These are phyloP conservation scores for Pachymerium ferrugineum DNA, from an alignment of 2,888 invertebrate genomes.

Conservation along the genomic window DNA sequence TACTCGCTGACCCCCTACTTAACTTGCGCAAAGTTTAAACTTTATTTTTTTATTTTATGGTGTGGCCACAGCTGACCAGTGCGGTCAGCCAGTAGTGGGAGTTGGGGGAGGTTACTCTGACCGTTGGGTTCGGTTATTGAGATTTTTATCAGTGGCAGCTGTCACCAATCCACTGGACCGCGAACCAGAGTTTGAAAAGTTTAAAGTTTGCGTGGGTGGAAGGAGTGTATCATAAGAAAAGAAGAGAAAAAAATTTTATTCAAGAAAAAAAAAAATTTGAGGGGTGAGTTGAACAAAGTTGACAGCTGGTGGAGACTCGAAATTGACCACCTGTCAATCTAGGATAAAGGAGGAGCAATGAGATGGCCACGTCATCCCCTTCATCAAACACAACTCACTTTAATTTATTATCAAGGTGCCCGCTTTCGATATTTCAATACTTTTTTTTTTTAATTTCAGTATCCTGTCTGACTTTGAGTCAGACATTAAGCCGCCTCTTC, in stretches of 20 bases:
- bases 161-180: background rate
- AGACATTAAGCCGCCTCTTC: background rate
- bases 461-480: background rate
- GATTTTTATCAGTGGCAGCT: constrained; percentile 21
- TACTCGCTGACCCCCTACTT: background rate
- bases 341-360: too few species aligned
- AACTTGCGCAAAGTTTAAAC: background rate
- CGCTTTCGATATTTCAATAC: background rate
- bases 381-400: too few species aligned
- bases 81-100: background rate
- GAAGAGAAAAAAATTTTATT: background rate
- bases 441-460: background rate
- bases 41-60: constrained; percentile 20
- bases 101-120: background rate
- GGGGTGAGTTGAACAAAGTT: too few species aligned
- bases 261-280: background rate
- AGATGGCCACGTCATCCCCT: too few species aligned
- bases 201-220: background rate
- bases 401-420: too few species aligned
- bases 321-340: too few species aligned
- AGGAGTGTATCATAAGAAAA: too few species aligned
- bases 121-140: constrained; percentile 11
- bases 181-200: background rate
- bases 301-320: too few species aligned
- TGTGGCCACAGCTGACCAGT: constrained; percentile 21